Conservation (phyloP, 2,113 vertebrate species). For the Takifugu bimaculatus region DNA sequence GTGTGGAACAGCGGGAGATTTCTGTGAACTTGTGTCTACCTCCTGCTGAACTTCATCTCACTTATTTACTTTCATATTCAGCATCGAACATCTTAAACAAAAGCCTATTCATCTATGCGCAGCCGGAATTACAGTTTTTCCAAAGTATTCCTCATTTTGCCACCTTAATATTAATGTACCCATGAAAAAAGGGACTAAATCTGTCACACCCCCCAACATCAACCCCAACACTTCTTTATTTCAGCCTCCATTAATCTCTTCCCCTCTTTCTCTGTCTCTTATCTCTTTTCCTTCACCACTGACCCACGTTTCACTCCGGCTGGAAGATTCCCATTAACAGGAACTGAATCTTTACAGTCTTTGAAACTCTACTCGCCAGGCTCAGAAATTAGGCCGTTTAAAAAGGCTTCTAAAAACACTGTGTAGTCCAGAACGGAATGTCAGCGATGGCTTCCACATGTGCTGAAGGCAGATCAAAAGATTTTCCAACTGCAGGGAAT, state of each 20-base stretch:
- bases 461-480: constrained; percentile 76
- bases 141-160: constrained; percentile 27
- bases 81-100: constrained; percentile 20
- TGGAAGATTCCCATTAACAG: constrained; percentile 71
- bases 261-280: constrained; percentile 5
- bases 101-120: constrained; percentile 19
- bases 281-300: constrained; percentile 30
- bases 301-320: constrained; percentile 84
- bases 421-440: constrained; percentile 83
- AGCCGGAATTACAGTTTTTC: constrained; percentile 25
- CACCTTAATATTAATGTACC: constrained; percentile 27
- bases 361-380: constrained; percentile 79
- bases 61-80: constrained; percentile 44
- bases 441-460: constrained; percentile 86
- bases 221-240: constrained; percentile 10
- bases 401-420: constrained; percentile 68
- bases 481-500: constrained; percentile 1
- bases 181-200: constrained; percentile 29
- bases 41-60: constrained; percentile 49
- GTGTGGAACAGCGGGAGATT: constrained; percentile 41
- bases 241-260: constrained; percentile 21
- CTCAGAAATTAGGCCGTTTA: constrained; percentile 72
- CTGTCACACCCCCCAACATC: constrained; percentile 6
- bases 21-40: constrained; percentile 58
- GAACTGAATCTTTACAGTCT: constrained; percentile 79